These are phyloP conservation scores for Caenorhabditis auriculariae DNA, from an alignment of 2,888 invertebrate genomes.

Conservation along the genomic window DNA sequence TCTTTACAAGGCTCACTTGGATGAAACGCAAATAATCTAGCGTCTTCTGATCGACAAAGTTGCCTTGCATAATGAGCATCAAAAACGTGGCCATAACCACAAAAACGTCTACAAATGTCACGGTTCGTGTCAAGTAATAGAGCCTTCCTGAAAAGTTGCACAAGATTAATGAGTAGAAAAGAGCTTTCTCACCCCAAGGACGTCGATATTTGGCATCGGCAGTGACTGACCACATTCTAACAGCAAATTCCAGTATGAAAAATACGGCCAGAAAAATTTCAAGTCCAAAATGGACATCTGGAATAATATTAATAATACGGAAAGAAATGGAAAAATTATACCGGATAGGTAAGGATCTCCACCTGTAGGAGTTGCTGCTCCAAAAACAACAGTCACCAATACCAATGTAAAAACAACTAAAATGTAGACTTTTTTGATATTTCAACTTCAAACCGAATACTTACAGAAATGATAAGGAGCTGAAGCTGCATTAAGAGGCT, in stretches of 20 bases:
- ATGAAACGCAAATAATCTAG: slow-evolving; percentile 33
- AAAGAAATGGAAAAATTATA: no score
- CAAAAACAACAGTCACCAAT: slow-evolving; percentile 32
- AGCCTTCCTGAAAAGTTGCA: slow-evolving; percentile 37
- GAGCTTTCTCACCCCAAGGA: slow-evolving; percentile 22
- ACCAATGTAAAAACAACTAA: slow-evolving; percentile 34
- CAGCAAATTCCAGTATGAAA: slow-evolving; percentile 47
- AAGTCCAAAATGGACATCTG: slow-evolving; percentile 27
- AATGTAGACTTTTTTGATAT: slow-evolving; percentile 1
- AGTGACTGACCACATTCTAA: slow-evolving; percentile 52
- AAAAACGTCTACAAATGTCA: slow-evolving; percentile 47
- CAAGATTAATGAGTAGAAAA: background rate
- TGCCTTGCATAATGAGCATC: slow-evolving; percentile 35
- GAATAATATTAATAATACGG: no score
- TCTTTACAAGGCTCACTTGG: slow-evolving; percentile 18
- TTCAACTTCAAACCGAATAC: slow-evolving; percentile 1
- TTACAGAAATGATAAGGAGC: slow-evolving; percentile 46
- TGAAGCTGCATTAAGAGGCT: slow-evolving; percentile 36
- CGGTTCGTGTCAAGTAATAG: slow-evolving; percentile 35
- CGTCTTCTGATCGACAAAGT: slow-evolving; percentile 27
- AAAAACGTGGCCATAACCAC: slow-evolving; percentile 49
- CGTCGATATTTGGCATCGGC: slow-evolving; percentile 52
- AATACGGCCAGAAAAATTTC: slow-evolving; percentile 49
- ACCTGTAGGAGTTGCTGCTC: slow-evolving; percentile 30
- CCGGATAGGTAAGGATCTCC: slow-evolving; percentile 5